Evolutionary conservation across 2,888 invertebrate species (phyloP).

Genomic region (Sinotaia quadrata): DNA sequence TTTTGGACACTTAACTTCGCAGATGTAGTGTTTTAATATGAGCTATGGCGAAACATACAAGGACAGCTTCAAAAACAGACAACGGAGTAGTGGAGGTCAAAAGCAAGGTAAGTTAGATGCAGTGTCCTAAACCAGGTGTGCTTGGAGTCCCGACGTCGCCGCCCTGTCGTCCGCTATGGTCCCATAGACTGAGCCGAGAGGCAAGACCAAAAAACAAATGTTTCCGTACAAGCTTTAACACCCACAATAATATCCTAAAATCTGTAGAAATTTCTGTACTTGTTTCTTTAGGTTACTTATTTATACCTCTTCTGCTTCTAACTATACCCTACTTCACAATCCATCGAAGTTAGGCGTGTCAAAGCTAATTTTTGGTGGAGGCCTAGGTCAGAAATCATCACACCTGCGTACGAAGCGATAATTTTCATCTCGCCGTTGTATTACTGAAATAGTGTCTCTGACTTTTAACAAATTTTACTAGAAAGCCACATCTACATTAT

Average conservation of each 20-base stretch:
- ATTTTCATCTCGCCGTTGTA: no score
- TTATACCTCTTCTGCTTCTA: no score
- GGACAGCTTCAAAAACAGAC: slow-evolving; percentile 42
- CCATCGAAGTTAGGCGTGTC: no score
- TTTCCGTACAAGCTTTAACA: not conserved
- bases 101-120: slow-evolving; percentile 55
- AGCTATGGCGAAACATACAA: slow-evolving; percentile 56
- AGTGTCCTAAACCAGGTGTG: not conserved
- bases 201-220: not conserved
- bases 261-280: not conserved
- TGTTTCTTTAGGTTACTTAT: not conserved
- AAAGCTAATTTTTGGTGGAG: no score
- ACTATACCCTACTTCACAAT: no score
- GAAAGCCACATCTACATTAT: no score
- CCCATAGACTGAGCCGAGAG: not conserved
- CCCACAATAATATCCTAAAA: not conserved
- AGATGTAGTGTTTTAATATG: slow-evolving; percentile 28
- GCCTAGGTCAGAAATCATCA: no score
- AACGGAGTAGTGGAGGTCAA: slow-evolving; percentile 57
- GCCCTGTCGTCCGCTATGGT: no score
- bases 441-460: no score
- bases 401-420: no score
- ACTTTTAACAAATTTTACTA: no score
- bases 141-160: no score
- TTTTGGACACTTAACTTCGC: slow-evolving; percentile 12